Evolutionary conservation across 2,113 vertebrate species (phyloP), one percentile per base, ranked within the genome.

Genomic region (Epinephelus fuscoguttatus): DNA sequence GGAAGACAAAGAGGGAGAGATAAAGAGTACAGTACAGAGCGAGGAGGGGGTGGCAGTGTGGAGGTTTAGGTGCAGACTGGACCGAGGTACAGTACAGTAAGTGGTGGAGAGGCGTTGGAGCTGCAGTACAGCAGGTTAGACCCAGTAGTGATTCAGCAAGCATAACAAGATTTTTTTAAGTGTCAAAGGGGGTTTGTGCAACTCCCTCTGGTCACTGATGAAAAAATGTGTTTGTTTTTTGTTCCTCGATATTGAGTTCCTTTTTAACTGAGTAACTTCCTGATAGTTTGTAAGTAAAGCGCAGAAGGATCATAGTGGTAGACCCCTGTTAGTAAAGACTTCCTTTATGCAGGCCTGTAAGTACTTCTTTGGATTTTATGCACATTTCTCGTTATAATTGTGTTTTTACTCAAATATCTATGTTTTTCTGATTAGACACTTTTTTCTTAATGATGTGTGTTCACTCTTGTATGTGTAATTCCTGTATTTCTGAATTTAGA

Each of bases 71-170:
- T 72, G 81, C 79, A 72, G 76, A 84, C 86, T 63, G 88, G 86
- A 88, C 90, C 25, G 59, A 72, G 81, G 70, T 85, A 4, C 50
- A 0, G 78, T 75, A 56, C 84, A 75, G 76, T 83, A 82, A 76
- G 88, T 87, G 88, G 84, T 61, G 82, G 89, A 23, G 91, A 89
- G 89, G 89, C 86, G 86, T 88, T 17, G 77, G 81, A 78, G 88
- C 80, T 69, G 74, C 85, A 17, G 80, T 70, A 63, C 90, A 81
- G 80, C 78, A 42, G 88, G 75, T 85, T 67, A 42, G 79, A 82
- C 71, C 86, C 69, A 60, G 0, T 23, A 72, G 84, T 90, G 86
- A 89, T 82, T 90, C 84, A 91, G 72, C 80, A 0, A 40, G 68
- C 80, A 75, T 60, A 80, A 84, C 78, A 18, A 82, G 56, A 87